A percentile compares a stretch with the other conserved stretches of the same genome.
Conservation (phyloP, 2,888 invertebrate species). For the Petrophora chlorosata region DNA sequence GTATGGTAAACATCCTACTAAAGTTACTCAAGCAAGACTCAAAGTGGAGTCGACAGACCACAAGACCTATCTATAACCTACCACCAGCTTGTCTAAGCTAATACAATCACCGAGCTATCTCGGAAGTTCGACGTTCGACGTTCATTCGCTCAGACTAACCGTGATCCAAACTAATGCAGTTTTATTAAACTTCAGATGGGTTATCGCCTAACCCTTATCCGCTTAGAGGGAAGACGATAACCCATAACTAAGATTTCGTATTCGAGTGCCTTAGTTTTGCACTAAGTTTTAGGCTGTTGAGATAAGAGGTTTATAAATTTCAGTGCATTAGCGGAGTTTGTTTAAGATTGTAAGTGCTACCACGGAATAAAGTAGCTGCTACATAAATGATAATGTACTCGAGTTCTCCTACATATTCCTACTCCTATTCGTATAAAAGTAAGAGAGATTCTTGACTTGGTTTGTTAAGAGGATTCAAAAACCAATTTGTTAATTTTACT, state of each 20-base stretch:
- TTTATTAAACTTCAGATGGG: slow-evolving; percentile 1
- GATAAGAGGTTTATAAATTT: background rate
- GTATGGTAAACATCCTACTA: too few species aligned
- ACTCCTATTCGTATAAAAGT: too few species aligned
- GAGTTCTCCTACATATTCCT: too few species aligned
- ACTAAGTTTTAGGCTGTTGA: slow-evolving; percentile 5
- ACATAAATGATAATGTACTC: too few species aligned
- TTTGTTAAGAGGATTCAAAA: too few species aligned
- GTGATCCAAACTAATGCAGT: slow-evolving; percentile 2
- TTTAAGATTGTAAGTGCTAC: background rate
- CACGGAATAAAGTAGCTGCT: too few species aligned
- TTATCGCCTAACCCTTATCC: too few species aligned
- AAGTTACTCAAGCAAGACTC: too few species aligned
- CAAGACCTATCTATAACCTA: background rate
- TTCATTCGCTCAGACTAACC: background rate
- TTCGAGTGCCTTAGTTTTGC: background rate
- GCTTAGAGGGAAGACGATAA: background rate
- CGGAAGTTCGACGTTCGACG: too few species aligned
- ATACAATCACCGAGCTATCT: background rate
- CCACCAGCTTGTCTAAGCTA: background rate
- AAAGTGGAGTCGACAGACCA: background rate
- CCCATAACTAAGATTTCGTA: background rate
- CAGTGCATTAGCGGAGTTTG: background rate
- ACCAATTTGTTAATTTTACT: too few species aligned
- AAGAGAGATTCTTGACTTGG: too few species aligned